phyloP scores from a whole-genome alignment of 2,888 invertebrate genomes.

The Papilio protenor region DNA sequence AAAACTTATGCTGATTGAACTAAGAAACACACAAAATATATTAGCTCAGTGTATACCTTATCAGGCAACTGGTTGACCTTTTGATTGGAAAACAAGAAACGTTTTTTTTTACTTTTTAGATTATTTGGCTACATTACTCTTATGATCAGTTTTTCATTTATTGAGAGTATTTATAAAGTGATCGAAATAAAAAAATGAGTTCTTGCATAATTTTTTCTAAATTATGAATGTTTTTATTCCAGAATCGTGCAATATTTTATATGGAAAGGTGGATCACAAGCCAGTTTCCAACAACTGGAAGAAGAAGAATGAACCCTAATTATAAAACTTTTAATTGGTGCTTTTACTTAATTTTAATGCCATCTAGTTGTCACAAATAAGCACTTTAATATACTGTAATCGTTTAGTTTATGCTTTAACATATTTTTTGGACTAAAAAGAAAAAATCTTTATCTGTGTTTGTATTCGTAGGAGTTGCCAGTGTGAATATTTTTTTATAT shows the following conservation, averaged over 20 bases:
- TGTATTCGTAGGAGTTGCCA: not conserved
- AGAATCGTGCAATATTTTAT: slow-evolving; percentile 69
- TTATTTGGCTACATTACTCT: not conserved
- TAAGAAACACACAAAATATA: not conserved
- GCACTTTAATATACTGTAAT: not conserved
- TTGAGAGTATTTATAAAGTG: not conserved
- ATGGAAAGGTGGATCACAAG: slow-evolving; percentile 55
- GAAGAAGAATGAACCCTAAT: not conserved
- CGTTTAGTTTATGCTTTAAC: not conserved
- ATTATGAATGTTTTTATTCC: slow-evolving; percentile 54
- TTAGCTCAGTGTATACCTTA: not conserved
- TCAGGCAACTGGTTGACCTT: slow-evolving; percentile 6
- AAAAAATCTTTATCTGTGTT: not conserved
- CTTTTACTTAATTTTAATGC: slow-evolving; percentile 10
- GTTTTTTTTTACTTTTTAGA: not conserved
- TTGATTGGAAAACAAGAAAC: not conserved
- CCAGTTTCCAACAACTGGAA: slow-evolving; percentile 53
- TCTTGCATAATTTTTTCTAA: not conserved
- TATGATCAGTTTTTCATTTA: not conserved
- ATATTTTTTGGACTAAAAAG: not conserved
- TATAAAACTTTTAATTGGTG: not conserved
- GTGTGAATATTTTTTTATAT: not conserved
- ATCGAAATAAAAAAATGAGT: not conserved
- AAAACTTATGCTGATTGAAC: not conserved
- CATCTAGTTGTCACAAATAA: not conserved